A percentile compares a stretch with the other conserved stretches of the same genome.
These are phyloP conservation scores for Uromys caudimaculatus DNA, from an alignment of 2,797 vertebrate genomes.

Conservation along the genomic window DNA sequence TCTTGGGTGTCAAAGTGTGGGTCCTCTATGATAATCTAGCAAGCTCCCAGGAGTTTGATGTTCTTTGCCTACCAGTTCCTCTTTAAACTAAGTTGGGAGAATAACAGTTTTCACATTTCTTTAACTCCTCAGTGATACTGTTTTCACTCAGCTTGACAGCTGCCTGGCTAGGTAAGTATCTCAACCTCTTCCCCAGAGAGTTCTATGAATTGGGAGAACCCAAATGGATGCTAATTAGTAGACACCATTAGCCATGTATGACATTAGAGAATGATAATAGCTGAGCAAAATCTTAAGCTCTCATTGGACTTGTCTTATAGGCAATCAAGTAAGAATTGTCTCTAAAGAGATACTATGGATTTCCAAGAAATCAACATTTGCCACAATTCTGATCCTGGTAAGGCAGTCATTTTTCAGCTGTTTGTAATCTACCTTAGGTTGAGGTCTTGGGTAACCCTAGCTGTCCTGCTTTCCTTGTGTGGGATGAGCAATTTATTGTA, in stretches of 20 bases:
- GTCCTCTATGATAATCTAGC: neutral
- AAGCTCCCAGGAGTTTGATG: neutral
- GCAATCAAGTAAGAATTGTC: slow-evolving; percentile 12
- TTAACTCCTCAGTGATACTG: neutral
- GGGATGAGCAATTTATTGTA: neutral
- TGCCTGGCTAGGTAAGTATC: neutral
- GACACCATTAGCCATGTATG: neutral
- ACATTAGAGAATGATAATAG: neutral
- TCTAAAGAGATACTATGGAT: slow-evolving; percentile 26
- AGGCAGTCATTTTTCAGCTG: neutral
- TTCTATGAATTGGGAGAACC: neutral
- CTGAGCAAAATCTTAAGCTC: slow-evolving; percentile 30
- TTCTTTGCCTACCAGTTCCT: neutral
- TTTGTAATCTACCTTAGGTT: neutral
- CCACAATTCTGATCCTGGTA: neutral
- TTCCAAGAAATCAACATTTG: neutral
- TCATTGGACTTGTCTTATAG: slow-evolving; percentile 2
- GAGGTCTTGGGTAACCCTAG: neutral
- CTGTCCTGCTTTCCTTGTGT: neutral
- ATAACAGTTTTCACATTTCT: slow-evolving; percentile 23
- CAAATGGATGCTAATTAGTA: neutral
- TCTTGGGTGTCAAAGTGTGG: neutral
- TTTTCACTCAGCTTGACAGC: neutral
- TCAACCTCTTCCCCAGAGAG: neutral
- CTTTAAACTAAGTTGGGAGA: slow-evolving; percentile 17